Conservation (phyloP, 2,888 invertebrate species). For the Bimastos eiseni region DNA sequence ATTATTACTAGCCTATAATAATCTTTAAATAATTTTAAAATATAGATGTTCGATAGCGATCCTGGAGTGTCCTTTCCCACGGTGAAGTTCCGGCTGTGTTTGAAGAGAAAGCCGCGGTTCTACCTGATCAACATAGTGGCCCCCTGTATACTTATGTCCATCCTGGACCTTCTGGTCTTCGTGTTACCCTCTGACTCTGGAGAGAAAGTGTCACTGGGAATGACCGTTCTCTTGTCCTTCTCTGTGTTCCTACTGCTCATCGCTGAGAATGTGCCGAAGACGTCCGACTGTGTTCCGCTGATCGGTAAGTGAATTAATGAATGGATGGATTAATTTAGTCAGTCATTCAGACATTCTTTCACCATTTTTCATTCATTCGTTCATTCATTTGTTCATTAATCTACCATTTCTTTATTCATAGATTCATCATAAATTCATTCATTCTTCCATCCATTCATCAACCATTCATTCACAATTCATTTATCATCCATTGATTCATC, state of each 20-base stretch:
- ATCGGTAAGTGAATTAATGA: slow-evolving; percentile 44
- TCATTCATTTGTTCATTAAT: neutral
- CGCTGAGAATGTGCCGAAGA: slow-evolving; percentile 52
- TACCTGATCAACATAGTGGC: slow-evolving; percentile 53
- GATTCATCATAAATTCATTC: neutral
- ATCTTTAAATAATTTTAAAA: no score
- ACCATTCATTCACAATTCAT: neutral
- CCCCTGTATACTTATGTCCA: slow-evolving; percentile 52
- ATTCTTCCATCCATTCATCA: no score
- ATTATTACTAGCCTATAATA: no score
- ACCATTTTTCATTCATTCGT: neutral
- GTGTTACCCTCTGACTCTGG: slow-evolving; percentile 53
- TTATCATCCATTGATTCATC: neutral
- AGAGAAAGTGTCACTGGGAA: slow-evolving; percentile 54
- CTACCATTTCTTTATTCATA: neutral
- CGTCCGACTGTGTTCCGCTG: slow-evolving; percentile 50
- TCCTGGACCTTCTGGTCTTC: slow-evolving; percentile 51
- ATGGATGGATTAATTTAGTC: neutral
- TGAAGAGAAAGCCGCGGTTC: slow-evolving; percentile 46
- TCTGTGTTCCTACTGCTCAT: slow-evolving; percentile 54
- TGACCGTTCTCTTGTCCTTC: slow-evolving; percentile 53
- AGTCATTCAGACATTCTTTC: neutral
- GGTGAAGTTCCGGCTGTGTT: slow-evolving; percentile 46
- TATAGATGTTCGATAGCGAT: slow-evolving; percentile 44
- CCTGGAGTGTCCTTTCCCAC: slow-evolving; percentile 47